phyloP scores from a whole-genome alignment of 2,797 vertebrate species.

The Tragelaphus oryx region DNA sequence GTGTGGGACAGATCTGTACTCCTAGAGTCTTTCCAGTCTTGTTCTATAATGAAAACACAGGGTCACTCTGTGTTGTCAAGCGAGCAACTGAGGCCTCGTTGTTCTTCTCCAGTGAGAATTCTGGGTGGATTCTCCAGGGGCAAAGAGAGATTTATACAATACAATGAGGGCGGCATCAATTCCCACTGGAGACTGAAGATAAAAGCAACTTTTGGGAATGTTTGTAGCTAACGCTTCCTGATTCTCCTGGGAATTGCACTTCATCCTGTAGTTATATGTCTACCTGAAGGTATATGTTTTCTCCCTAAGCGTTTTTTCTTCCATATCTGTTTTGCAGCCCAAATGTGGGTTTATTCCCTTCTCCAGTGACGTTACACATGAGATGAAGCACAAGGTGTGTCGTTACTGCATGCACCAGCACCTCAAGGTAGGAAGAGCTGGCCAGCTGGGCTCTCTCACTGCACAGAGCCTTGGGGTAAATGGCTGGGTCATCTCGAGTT shows the following conservation, averaged over 20 bases:
- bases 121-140: neutral
- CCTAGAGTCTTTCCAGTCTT: neutral
- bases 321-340: slow-evolving; percentile 84
- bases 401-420: slow-evolving; percentile 99
- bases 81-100: neutral
- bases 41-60: neutral
- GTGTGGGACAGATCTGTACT: neutral
- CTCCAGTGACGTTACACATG: slow-evolving; percentile 91
- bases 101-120: neutral
- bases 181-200: neutral
- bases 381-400: slow-evolving; percentile 94
- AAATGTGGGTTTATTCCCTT: slow-evolving; percentile 98
- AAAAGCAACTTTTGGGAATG: neutral
- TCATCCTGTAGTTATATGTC: neutral
- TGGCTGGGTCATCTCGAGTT: neutral
- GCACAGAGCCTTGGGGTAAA: neutral
- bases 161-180: fast-evolving
- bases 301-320: neutral
- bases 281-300: neutral
- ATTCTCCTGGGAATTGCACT: neutral
- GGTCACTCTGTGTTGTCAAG: neutral
- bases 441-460: fast-evolving
- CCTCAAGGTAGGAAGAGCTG: slow-evolving; percentile 88
- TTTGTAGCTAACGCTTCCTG: neutral
- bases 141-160: neutral